phyloP scores from a whole-genome alignment of 2,113 vertebrate species.

The Barnardius zonarius region DNA sequence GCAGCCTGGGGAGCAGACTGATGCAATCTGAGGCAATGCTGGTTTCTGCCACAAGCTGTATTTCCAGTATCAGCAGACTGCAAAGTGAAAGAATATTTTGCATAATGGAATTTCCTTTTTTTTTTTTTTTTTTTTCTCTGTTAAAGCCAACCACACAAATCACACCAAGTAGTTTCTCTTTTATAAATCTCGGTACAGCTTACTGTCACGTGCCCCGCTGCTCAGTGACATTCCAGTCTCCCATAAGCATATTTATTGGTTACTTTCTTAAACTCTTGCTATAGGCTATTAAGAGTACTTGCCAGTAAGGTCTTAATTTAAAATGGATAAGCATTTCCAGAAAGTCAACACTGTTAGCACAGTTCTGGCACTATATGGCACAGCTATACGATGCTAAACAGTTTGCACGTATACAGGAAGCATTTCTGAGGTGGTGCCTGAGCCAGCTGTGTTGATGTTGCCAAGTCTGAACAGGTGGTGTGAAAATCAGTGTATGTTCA shows the following conservation, averaged over 20 bases:
- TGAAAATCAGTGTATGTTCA: not conserved
- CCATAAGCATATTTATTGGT: not conserved
- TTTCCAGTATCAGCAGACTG: not conserved
- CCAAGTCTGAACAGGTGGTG: not conserved
- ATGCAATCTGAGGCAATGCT: not conserved
- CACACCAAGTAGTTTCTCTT: not conserved
- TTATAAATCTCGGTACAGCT: not conserved
- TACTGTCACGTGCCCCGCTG: not conserved
- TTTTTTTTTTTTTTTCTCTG: not conserved
- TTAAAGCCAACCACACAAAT: not conserved
- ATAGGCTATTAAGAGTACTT: not conserved
- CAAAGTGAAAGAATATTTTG: constrained; percentile 14
- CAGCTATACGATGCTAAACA: not conserved
- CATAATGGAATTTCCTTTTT: not conserved
- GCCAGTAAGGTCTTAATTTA: not conserved
- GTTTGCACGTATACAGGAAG: not conserved
- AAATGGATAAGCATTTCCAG: not conserved
- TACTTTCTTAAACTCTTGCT: not conserved
- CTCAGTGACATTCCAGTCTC: not conserved
- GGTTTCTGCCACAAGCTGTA: not conserved
- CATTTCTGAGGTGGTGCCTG: not conserved
- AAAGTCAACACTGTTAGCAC: not conserved
- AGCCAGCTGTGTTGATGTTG: not conserved
- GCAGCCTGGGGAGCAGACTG: not conserved
- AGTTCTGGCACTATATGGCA: not conserved